Percentiles rank a stretch among this genome's conserved stretches.
phyloP scores from a whole-genome alignment of 2,888 invertebrate species.

The Linnaemya tessellans region DNA sequence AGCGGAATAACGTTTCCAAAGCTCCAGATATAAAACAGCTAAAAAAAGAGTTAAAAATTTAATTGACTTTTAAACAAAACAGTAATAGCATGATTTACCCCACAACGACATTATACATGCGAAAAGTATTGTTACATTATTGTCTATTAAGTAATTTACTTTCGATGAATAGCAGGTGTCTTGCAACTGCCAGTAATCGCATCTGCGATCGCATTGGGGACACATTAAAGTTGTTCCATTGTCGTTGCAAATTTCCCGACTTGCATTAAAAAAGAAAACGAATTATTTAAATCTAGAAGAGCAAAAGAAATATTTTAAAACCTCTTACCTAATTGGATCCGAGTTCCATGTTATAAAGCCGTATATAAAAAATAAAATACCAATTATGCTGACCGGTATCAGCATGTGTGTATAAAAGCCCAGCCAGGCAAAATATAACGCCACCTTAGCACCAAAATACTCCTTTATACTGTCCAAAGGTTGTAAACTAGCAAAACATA shows the following conservation, averaged over 20 bases:
- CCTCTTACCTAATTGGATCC: slow-evolving; percentile 83
- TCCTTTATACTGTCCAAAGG: slow-evolving; percentile 90
- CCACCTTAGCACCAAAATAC: slow-evolving; percentile 90
- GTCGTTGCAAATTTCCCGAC: slow-evolving; percentile 86
- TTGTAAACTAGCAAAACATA: slow-evolving; percentile 83
- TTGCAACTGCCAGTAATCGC: slow-evolving; percentile 89
- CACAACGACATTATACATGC: slow-evolving; percentile 93
- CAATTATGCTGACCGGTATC: slow-evolving; percentile 88
- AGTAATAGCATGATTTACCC: slow-evolving; percentile 83
- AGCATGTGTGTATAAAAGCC: slow-evolving; percentile 94
- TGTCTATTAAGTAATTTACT: slow-evolving; percentile 92
- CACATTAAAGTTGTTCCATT: slow-evolving; percentile 88
- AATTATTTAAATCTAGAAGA: background rate
- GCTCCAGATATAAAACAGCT: slow-evolving; percentile 90
- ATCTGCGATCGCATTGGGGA: slow-evolving; percentile 90
- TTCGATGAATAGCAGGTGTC: slow-evolving; percentile 89
- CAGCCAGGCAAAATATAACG: slow-evolving; percentile 92
- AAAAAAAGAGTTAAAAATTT: slow-evolving; percentile 29
- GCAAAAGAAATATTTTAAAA: background rate
- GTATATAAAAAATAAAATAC: slow-evolving; percentile 87
- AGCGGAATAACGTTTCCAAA: slow-evolving; percentile 92
- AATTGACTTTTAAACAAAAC: background rate
- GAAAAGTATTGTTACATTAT: slow-evolving; percentile 90
- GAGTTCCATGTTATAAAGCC: slow-evolving; percentile 84
- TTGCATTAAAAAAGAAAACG: slow-evolving; percentile 71